Base-by-base conservation (phyloP, 2,797 vertebrate species). In the Spheniscus humboldti region DNA sequence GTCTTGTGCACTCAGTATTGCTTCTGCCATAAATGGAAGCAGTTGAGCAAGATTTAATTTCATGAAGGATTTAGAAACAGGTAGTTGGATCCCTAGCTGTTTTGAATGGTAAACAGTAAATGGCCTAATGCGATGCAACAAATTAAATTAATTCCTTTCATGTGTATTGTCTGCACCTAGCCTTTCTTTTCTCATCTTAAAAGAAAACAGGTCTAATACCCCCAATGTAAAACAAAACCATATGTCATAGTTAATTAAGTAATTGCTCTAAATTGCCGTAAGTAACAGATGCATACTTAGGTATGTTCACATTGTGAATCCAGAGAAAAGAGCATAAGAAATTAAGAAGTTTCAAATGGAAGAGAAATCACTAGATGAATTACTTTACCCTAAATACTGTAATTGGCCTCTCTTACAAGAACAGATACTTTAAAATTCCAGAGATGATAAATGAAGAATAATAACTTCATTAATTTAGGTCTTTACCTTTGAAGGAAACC, bases 351-450 rank as follows among this genome's bases (percentile, higher is more conserved):
- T 96, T 97, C 83, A 97, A 96, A 97, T 85, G 86, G 95, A 97
- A 97, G 83, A 97, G 93, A 96, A 80, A 86, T 96, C 94, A 66
- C 95, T 92, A 97, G 95, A 98, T 97, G 41, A 97, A 98, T 98
- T 97, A 95, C 97, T 97, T 97, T 96, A 97, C 90, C 48, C 71
- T 98, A 97, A 98, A 97, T 97, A 94, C 96, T 97, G 80, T 96
- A 96, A 97, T 96, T 96, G 88, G 94, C 82, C 88, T 97, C 94
- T 95, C 88, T 96, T 96, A 95, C 73, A 96, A 97, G 97, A 97
- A 95, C 66, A 76, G 77, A 94, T 97, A 96, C 94, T 97, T 97
- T 85, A 67, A 89, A 96, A 67, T 92, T 94, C 80, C 92, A 90
- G 91, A 96, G 90, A 97, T 96, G 88, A 98, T 97, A 98, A 97